These are phyloP conservation scores for Pogonophryne albipinna DNA, from an alignment of 2,797 vertebrate genomes.

Conservation along the genomic window DNA sequence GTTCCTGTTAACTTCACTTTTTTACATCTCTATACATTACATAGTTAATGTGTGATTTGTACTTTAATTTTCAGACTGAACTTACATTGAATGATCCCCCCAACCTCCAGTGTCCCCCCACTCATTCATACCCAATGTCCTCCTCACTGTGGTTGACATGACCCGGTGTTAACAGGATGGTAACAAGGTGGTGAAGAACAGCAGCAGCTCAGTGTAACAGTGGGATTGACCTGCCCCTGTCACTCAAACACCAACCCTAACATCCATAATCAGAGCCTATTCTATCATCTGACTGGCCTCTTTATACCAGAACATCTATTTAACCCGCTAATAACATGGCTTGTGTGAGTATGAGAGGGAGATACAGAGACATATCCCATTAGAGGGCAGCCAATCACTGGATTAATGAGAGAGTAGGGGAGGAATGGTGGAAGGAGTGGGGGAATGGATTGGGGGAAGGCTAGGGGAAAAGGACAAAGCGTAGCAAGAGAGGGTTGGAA, in stretches of 20 bases:
- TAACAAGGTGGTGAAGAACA: constrained; percentile 30
- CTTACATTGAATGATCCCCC: constrained; percentile 9
- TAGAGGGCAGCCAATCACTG: constrained; percentile 85
- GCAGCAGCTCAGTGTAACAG: constrained; percentile 43
- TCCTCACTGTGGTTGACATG: constrained; percentile 45
- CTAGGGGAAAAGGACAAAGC: constrained; percentile 40
- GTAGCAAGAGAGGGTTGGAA: constrained; percentile 33
- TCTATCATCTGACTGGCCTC: constrained; percentile 62
- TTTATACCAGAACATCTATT: constrained; percentile 78
- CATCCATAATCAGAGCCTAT: constrained; percentile 62
- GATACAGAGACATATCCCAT: constrained; percentile 80
- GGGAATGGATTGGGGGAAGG: constrained; percentile 23
- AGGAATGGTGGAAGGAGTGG: constrained; percentile 14
- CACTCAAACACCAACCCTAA: constrained; percentile 60
- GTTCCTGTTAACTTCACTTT: not conserved
- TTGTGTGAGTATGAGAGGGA: constrained; percentile 38
- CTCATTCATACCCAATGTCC: constrained; percentile 37
- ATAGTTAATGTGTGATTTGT: constrained; percentile 11
- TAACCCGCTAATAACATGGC: constrained; percentile 86
- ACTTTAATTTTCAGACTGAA: constrained; percentile 5
- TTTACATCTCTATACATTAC: too few species aligned
- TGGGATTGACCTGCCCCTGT: constrained; percentile 52
- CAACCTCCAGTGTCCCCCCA: not conserved
- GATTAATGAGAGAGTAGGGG: constrained; percentile 80
- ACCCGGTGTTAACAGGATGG: constrained; percentile 48